These are phyloP conservation scores for Therioaphis trifolii DNA, from an alignment of 2,888 invertebrate genomes.

Conservation along the genomic window DNA sequence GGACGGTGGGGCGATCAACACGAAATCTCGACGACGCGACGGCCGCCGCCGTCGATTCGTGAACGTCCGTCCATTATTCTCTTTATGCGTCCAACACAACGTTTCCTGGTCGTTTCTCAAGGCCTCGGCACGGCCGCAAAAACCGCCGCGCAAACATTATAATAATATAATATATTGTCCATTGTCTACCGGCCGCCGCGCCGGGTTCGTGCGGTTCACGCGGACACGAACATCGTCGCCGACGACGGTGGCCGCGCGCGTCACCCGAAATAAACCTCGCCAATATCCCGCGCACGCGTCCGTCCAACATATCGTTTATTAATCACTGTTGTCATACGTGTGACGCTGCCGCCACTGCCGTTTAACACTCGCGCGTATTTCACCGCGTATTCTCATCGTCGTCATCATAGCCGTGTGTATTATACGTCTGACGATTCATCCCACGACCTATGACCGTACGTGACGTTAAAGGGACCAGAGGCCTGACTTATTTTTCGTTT, in stretches of 20 bases:
- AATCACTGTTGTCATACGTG: no score
- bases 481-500: no score
- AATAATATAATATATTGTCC: neutral
- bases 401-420: no score
- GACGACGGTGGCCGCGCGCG: neutral
- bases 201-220: neutral
- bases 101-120: conserved; percentile 59
- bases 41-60: neutral
- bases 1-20: conserved; percentile 38
- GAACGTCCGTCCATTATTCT: conserved; percentile 51
- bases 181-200: conserved; percentile 31
- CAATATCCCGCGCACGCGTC: neutral
- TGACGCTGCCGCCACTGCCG: no score
- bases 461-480: no score
- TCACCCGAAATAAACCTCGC: neutral
- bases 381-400: no score
- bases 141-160: conserved; percentile 14
- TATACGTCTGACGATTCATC: no score
- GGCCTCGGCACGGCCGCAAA: conserved; percentile 38
- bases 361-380: no score
- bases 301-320: no score
- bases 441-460: neutral
- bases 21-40: conserved; percentile 30
- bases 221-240: neutral
- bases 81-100: conserved; percentile 16